These are phyloP conservation scores for Cepaea nemoralis DNA, from an alignment of 1,140 invertebrate species.

Conservation along the genomic window DNA sequence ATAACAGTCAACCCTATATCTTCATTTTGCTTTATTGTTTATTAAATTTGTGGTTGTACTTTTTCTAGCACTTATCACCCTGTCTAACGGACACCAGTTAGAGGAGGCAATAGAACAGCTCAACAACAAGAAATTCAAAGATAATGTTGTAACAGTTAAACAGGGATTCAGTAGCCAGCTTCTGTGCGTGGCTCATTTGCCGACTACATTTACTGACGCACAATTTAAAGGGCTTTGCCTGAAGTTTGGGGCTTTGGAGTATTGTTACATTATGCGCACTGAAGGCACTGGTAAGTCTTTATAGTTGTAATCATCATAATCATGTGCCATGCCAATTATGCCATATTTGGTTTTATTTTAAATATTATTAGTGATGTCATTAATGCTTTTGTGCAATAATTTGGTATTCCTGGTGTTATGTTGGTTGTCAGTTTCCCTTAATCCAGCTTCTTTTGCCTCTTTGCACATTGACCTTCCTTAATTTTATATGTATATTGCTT, in stretches of 20 bases:
- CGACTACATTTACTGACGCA: conserved; percentile 72
- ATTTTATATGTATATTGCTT: too few species aligned
- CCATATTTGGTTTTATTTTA: too few species aligned
- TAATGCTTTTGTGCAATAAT: too few species aligned
- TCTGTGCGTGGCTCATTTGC: conserved; percentile 75
- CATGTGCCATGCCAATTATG: too few species aligned
- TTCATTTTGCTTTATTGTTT: too few species aligned
- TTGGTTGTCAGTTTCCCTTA: too few species aligned
- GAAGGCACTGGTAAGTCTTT: conserved; percentile 73
- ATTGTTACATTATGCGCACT: conserved; percentile 75
- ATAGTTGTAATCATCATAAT: neutral
- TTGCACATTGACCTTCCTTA: too few species aligned
- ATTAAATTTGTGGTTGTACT: neutral
- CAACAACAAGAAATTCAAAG: conserved; percentile 56
- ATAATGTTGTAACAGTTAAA: conserved; percentile 62
- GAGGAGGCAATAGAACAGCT: conserved; percentile 55
- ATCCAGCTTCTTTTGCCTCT: too few species aligned
- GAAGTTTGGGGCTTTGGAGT: conserved; percentile 73
- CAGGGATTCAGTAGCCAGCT: conserved; percentile 74
- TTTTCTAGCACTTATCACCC: conserved; percentile 57
- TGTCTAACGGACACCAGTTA: conserved; percentile 54
- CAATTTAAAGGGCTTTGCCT: conserved; percentile 73
- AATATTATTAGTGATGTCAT: too few species aligned
- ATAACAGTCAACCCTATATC: too few species aligned
- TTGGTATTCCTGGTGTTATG: too few species aligned